Evolutionary conservation across 2,888 invertebrate genomes (phyloP), one percentile per base, ranked within the genome.

Genomic region (Busseola fusca): DNA sequence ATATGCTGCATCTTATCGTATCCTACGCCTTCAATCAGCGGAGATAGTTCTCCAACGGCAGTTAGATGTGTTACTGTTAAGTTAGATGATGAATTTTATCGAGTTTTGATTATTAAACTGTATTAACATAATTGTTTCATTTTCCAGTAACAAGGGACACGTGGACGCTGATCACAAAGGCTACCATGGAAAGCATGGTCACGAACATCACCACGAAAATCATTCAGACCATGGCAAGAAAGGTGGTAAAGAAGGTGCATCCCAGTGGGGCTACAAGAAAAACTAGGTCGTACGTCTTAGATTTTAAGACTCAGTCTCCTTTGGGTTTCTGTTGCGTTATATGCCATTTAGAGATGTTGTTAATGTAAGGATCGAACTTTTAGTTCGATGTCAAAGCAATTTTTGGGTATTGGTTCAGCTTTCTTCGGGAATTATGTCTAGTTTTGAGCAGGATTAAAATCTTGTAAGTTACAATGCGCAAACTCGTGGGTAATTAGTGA

Each of bases 81-180:
- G n/a, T n/a, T n/a, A n/a, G n/a, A 48, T 21, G 1, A 45, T 45
- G 18, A 30, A 7, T 58, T 34, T 27, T 34, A 21, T 16, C 16
- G 18, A 57, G 27, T 34, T n/a, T 16, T 5, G 4, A 27, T 66
- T 37, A 37, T 37, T 57, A 14, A 37, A 37, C 3, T 45, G 10
- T 45, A 18, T 30, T 30, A 72, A 57, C 14, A 27, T 54, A 48
- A 60, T 12, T 7, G 3, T 59, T 60, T 64, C 0, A 25, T 40
- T 65, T 69, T 66, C 12, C 90, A 95, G 96, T 76, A 96, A 97
- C 85, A 97, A 97, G 87, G 97, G 97, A 0, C 97, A 97, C 84
- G 91, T 96, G 74, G 97, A 97, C 78, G 96, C 96, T 21, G 97
- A 97, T 78, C 97, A 97, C 88, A 96, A 96, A 80, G 97, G 97